Conservation (phyloP, 2,888 invertebrate species). For the Busseola fusca region DNA sequence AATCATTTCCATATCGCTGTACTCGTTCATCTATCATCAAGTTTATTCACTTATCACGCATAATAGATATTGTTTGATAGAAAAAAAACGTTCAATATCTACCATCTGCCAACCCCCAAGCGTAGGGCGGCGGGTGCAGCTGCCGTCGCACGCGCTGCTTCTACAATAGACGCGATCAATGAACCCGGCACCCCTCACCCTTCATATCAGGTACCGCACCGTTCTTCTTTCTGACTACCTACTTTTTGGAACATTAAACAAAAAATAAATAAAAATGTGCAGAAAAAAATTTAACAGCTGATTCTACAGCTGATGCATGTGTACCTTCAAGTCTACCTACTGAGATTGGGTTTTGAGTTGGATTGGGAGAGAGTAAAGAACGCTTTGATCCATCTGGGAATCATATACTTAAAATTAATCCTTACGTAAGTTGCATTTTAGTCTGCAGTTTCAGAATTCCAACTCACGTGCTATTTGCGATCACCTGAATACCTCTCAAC, state of each 20-base stretch:
- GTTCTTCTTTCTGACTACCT: slow-evolving; percentile 60
- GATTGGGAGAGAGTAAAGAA: background rate
- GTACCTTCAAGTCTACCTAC: slow-evolving; percentile 2
- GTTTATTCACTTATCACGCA: slow-evolving; percentile 57
- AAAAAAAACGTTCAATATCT: slow-evolving; percentile 66
- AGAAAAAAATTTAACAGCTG: slow-evolving; percentile 55
- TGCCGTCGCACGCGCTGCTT: slow-evolving; percentile 84
- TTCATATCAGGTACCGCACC: slow-evolving; percentile 72
- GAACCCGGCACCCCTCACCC: slow-evolving; percentile 82
- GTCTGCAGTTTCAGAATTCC: background rate
- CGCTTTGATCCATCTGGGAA: background rate
- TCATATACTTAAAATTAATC: background rate
- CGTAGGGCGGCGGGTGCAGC: slow-evolving; percentile 80
- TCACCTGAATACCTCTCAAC: slow-evolving; percentile 34
- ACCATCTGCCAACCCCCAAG: slow-evolving; percentile 81
- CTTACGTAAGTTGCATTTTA: no score
- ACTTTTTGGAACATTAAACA: slow-evolving; percentile 41
- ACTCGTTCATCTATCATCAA: slow-evolving; percentile 54
- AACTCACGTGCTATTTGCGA: slow-evolving; percentile 18
- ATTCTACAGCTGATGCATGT: slow-evolving; percentile 51
- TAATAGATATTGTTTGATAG: slow-evolving; percentile 66
- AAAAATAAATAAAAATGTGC: slow-evolving; percentile 25
- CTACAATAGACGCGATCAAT: slow-evolving; percentile 85
- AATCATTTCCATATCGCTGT: slow-evolving; percentile 48
- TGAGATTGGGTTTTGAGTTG: slow-evolving; percentile 3